These are phyloP conservation scores for Alentia gelatinosa DNA, from an alignment of 2,888 invertebrate genomes.

Conservation along the genomic window DNA sequence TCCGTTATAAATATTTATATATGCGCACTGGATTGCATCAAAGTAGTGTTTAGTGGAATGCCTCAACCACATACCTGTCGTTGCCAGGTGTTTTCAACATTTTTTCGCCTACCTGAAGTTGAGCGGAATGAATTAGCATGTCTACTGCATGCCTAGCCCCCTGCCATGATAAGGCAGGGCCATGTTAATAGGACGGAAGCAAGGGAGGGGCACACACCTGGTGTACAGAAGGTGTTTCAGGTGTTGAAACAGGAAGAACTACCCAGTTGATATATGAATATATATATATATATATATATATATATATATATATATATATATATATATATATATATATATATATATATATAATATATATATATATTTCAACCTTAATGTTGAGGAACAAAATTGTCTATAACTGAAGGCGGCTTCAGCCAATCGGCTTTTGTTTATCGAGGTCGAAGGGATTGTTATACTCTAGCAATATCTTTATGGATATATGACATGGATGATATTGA, in stretches of 20 bases:
- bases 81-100: background rate
- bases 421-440: too few species aligned
- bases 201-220: background rate
- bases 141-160: background rate
- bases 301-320: background rate
- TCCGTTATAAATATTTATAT: conserved; percentile 15
- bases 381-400: too few species aligned
- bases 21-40: background rate
- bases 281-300: background rate
- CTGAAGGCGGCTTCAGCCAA: too few species aligned
- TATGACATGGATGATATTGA: too few species aligned
- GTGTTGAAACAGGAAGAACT: background rate
- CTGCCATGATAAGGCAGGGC: background rate
- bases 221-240: background rate
- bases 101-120: background rate
- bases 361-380: too few species aligned
- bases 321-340: background rate
- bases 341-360: background rate
- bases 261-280: background rate
- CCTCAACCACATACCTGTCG: background rate
- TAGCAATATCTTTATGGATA: too few species aligned
- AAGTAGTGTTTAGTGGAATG: background rate
- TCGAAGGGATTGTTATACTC: too few species aligned
- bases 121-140: conserved; percentile 11
- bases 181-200: background rate